phyloP scores from a whole-genome alignment of 2,797 vertebrate genomes.

The Acrocephalus scirpaceus region DNA sequence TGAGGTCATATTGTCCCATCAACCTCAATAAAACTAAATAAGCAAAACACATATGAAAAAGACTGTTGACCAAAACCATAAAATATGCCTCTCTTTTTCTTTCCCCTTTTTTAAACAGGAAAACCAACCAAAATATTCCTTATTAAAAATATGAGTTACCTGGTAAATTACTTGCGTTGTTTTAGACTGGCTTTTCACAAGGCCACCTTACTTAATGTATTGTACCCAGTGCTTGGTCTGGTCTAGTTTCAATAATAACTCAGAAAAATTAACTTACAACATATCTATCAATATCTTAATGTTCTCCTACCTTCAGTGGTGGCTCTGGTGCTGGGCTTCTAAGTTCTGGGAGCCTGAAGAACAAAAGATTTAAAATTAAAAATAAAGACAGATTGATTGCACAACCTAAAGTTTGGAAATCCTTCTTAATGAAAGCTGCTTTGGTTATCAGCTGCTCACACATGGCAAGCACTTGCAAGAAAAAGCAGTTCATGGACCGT shows the following conservation, averaged over 20 bases:
- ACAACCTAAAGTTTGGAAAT: background rate
- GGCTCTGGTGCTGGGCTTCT: slow-evolving; percentile 80
- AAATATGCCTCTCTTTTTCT: background rate
- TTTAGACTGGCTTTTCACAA: slow-evolving; percentile 4
- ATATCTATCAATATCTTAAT: background rate
- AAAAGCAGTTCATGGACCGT: background rate
- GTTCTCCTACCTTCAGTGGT: slow-evolving; percentile 85
- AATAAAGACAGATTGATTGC: background rate
- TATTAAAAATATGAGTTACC: background rate
- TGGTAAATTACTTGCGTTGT: background rate
- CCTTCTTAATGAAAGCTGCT: background rate
- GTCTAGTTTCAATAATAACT: background rate
- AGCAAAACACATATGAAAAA: background rate
- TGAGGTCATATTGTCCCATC: slow-evolving; percentile 46
- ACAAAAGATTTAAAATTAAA: slow-evolving; percentile 42
- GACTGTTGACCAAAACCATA: background rate
- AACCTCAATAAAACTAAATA: slow-evolving; percentile 46
- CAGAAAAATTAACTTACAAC: background rate
- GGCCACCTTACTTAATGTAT: background rate
- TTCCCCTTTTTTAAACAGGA: background rate
- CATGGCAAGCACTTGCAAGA: background rate
- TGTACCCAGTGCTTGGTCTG: background rate
- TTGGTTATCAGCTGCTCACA: slow-evolving; percentile 16
- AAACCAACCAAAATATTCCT: slow-evolving; percentile 6
- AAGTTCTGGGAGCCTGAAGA: slow-evolving; percentile 86